Conservation (phyloP, 92 coral and sea anemone species). For the Parazoanthus atlanticus region DNA sequence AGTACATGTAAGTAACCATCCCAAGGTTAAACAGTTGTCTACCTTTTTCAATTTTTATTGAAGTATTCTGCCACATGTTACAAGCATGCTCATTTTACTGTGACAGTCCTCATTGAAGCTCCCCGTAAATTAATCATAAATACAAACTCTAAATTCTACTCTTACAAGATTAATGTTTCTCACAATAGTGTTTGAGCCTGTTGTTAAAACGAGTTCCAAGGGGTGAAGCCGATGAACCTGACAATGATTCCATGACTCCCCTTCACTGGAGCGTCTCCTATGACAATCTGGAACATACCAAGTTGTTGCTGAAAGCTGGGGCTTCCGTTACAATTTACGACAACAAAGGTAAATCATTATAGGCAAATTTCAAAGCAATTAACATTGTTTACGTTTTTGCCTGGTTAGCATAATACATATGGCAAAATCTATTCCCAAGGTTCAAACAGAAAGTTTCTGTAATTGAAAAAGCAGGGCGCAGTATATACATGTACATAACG, state of each 20-base stretch:
- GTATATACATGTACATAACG: no score
- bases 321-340: constrained; percentile 70
- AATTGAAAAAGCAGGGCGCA: no score
- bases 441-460: no score
- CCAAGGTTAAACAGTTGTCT: no score
- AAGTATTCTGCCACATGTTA: no score
- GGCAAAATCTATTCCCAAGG: no score
- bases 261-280: constrained; percentile 93
- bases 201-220: constrained; percentile 77
- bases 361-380: neutral
- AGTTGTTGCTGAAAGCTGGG: constrained; percentile 73
- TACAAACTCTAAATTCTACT: no score
- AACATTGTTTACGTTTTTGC: neutral
- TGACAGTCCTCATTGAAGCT: no score
- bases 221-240: constrained; percentile 84
- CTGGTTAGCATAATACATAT: neutral
- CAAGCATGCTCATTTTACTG: no score
- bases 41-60: no score
- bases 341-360: constrained; percentile 58
- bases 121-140: no score
- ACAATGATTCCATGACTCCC: constrained; percentile 83
- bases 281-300: constrained; percentile 84
- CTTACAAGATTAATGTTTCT: neutral
- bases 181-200: constrained; percentile 77
- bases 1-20: no score